A percentile compares a stretch with the other conserved stretches of the same genome.
phyloP scores from a whole-genome alignment of 2,888 invertebrate species.

The Caenorhabditis imperialis region DNA sequence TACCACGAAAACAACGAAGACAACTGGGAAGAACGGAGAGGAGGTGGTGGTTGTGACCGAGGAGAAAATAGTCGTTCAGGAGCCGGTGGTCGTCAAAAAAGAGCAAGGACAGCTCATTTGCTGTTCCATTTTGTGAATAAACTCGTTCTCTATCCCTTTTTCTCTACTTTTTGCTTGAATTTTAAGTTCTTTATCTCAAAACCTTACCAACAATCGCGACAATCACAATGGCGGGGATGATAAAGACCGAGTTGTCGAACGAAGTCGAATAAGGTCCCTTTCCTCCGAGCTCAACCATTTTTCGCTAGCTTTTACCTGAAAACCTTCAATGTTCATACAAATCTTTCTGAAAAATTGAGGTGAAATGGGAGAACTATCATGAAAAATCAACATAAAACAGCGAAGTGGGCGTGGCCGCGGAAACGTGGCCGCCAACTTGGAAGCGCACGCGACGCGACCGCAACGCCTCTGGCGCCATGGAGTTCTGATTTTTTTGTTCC shows the following conservation, averaged over 20 bases:
- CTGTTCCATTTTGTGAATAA: no score
- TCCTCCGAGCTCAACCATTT: slow-evolving; percentile 68
- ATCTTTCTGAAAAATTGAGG: no score
- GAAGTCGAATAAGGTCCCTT: slow-evolving; percentile 65
- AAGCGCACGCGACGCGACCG: slow-evolving; percentile 42
- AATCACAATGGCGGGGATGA: slow-evolving; percentile 88
- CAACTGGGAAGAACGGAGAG: no score
- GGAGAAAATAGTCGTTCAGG: slow-evolving; percentile 10
- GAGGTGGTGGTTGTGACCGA: not conserved
- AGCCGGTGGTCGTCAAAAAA: slow-evolving; percentile 13
- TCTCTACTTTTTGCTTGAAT: not conserved
- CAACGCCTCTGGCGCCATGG: slow-evolving; percentile 23
- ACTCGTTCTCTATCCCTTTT: not conserved
- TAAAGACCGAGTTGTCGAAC: slow-evolving; percentile 90
- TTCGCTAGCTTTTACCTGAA: slow-evolving; percentile 5
- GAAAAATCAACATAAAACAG: not conserved
- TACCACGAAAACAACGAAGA: no score
- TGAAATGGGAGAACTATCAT: not conserved
- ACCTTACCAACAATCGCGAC: slow-evolving; percentile 85
- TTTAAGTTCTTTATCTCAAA: not conserved
- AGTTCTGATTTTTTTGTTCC: no score
- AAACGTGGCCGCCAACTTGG: slow-evolving; percentile 38
- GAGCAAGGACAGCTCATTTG: not conserved
- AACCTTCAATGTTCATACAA: not conserved
- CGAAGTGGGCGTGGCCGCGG: not conserved